Evolutionary conservation across 2,113 vertebrate species (phyloP).

Genomic region (Paralichthys olivaceus): DNA sequence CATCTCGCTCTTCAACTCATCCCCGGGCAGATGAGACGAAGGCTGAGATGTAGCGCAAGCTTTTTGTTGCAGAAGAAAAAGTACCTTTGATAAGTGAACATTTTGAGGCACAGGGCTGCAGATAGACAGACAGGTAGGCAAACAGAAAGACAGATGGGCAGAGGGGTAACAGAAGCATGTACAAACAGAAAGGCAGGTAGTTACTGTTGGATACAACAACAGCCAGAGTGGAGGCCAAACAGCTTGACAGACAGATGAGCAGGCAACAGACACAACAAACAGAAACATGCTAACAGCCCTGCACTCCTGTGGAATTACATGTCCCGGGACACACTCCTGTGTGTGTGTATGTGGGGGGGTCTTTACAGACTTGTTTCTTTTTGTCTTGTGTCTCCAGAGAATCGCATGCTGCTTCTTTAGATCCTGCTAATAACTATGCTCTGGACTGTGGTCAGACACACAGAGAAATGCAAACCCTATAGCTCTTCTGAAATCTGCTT

Average conservation of each 20-base stretch:
- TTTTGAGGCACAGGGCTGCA: slow-evolving; percentile 41
- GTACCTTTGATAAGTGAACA: slow-evolving; percentile 58
- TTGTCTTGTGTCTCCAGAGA: slow-evolving; percentile 34
- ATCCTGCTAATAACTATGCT: slow-evolving; percentile 42
- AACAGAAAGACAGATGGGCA: slow-evolving; percentile 39
- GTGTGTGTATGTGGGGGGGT: slow-evolving; percentile 14
- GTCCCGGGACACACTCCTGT: neutral
- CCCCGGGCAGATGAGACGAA: slow-evolving; percentile 39
- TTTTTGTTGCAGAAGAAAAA: slow-evolving; percentile 50
- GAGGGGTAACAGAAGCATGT: slow-evolving; percentile 11
- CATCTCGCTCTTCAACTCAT: slow-evolving; percentile 44
- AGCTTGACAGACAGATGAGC: slow-evolving; percentile 30
- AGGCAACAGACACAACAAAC: slow-evolving; percentile 36
- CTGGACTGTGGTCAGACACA: slow-evolving; percentile 9
- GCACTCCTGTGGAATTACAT: neutral
- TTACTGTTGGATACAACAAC: slow-evolving; percentile 31
- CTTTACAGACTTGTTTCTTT: neutral
- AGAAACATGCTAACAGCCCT: too few relatives aligned
- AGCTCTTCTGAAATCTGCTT: slow-evolving; percentile 9
- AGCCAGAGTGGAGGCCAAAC: slow-evolving; percentile 42
- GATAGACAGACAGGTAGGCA: slow-evolving; percentile 34
- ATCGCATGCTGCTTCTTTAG: slow-evolving; percentile 51
- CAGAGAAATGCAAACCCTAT: slow-evolving; percentile 1
- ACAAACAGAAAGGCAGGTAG: slow-evolving; percentile 31
- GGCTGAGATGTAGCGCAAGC: slow-evolving; percentile 33